Percentiles rank a stretch among this genome's conserved stretches.
Conservation (phyloP, 2,888 invertebrate genomes). For the Agrotis puta region DNA sequence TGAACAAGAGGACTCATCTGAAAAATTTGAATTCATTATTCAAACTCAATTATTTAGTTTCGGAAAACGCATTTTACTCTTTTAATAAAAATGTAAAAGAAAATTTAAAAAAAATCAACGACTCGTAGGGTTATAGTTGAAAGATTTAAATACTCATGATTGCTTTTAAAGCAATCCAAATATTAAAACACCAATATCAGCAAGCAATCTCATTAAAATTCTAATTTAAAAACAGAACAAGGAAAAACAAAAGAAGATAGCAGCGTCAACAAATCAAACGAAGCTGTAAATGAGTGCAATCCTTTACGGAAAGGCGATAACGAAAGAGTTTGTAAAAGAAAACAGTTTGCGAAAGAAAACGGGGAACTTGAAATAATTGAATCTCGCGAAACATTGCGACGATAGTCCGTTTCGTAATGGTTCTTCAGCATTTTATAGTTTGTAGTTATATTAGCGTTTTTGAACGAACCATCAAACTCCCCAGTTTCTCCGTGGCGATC, state of each 20-base stretch:
- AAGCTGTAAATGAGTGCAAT: conserved; percentile 50
- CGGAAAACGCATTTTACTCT: no score
- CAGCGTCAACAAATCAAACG: conserved; percentile 45
- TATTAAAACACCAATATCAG: conserved; percentile 13
- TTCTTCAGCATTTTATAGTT: not conserved
- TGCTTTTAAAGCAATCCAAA: not conserved
- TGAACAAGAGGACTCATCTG: no score
- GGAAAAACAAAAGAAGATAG: conserved; percentile 33
- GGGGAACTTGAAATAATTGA: conserved; percentile 52
- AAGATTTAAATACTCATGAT: not conserved
- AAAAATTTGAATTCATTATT: no score
- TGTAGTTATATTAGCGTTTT: no score
- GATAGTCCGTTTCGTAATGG: conserved; percentile 16
- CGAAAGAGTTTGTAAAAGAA: conserved; percentile 46
- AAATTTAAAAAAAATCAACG: no score
- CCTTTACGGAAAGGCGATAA: conserved; percentile 42
- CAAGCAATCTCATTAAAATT: conserved; percentile 40
- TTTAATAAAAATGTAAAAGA: no score
- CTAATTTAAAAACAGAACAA: conserved; percentile 36
- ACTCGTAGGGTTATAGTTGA: no score
- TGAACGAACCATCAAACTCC: no score
- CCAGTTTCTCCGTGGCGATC: no score
- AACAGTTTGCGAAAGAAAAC: conserved; percentile 34
- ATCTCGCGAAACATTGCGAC: conserved; percentile 36
- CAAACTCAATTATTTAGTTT: no score